Evolutionary conservation across 35 echinoderm and acorn worm genomes (phyloP), one percentile per base, ranked within the genome.

Genomic region (Apostichopus japonicus): DNA sequence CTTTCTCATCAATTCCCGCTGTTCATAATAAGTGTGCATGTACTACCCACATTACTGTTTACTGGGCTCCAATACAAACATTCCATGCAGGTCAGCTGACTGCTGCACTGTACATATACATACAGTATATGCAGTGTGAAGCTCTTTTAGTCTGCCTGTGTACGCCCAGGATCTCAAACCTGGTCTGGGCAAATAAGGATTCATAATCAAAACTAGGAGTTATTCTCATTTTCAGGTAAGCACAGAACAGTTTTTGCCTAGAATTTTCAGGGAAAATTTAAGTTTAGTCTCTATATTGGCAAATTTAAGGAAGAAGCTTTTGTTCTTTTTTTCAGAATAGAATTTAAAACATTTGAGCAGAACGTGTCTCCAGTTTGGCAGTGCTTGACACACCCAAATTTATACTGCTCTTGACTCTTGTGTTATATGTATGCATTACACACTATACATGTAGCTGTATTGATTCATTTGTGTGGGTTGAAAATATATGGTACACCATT

Each of bases 11-110:
- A 44, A 44, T 44, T 44, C 33, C 33, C 33, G 33, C 33, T 44
- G 33, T 44, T 44, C 33, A 44, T 44, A 44, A 44, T 44, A 44
- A 44, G 33, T 44, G 33, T 44, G 33, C 33, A 44, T 44, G 33
- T 61, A 61, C 71, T 75, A 75, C 71, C 5, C 0, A 57, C 15
- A 23, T 7, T 22, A 84, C 56, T 57, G 23, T 84, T 6, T 16
- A 84, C 51, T 84, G 81, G 0, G 54, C 81, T 84, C 7, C 81
- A 54, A 58, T 84, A 22, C 55, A 57, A 54, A 57, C 81, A 84
- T 84, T 84, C 81, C 81, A 84, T 22, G 8, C 81, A 83, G 81
- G 81, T 84, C 81, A 84, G 54, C 6, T 84, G 81, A 84, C 55
- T 53, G 23, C 81, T 19, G 14, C 71, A 19, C 71, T 21, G 16